phyloP scores from a whole-genome alignment of 2,888 invertebrate species.

The Rugalucina vietnamica region DNA sequence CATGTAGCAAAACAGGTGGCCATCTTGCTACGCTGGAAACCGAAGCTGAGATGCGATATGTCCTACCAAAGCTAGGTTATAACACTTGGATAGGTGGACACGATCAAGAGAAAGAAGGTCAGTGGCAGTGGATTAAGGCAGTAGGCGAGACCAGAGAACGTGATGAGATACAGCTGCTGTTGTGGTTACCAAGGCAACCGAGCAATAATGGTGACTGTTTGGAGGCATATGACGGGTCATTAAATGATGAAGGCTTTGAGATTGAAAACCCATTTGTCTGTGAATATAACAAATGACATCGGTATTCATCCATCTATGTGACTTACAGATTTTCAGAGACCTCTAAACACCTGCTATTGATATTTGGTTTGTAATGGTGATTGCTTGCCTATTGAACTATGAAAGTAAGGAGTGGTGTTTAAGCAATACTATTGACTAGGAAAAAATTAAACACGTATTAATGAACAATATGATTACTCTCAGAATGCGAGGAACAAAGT shows the following conservation, averaged over 20 bases:
- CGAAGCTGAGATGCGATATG: background rate
- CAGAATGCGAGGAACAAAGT: too few relatives aligned
- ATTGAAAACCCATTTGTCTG: background rate
- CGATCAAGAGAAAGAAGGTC: background rate
- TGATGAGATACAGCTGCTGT: background rate
- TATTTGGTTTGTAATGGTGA: too few relatives aligned
- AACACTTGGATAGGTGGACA: slow-evolving; percentile 3
- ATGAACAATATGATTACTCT: too few relatives aligned
- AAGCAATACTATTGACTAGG: too few relatives aligned
- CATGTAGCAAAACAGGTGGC: background rate
- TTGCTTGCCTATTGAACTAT: too few relatives aligned
- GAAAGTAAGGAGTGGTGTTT: too few relatives aligned
- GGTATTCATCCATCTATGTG: too few relatives aligned
- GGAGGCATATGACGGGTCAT: background rate
- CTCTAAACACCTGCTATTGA: too few relatives aligned
- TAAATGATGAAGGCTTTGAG: background rate
- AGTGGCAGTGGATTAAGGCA: background rate
- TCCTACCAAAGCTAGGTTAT: background rate
- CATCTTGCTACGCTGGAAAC: background rate
- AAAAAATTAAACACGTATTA: too few relatives aligned
- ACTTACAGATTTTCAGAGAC: too few relatives aligned
- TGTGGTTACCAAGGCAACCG: background rate
- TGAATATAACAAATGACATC: too few relatives aligned
- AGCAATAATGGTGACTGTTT: background rate
- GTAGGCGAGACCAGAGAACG: too few relatives aligned